These are phyloP conservation scores for Anthonomus grandis DNA, from an alignment of 1,140 invertebrate genomes.

Conservation along the genomic window DNA sequence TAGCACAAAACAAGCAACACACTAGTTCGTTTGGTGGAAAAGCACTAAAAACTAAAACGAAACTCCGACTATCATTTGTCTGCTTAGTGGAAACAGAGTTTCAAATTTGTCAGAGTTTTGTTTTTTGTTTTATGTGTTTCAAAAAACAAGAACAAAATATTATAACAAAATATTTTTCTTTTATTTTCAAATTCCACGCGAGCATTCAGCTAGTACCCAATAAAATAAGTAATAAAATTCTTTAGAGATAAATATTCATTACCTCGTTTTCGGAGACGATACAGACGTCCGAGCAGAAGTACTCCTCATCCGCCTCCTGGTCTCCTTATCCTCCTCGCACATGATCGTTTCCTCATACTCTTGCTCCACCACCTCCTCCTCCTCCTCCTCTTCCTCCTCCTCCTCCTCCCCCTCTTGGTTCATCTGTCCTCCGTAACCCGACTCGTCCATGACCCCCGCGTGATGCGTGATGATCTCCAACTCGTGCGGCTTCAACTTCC, in stretches of 20 bases:
- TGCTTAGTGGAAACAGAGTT: too few species aligned
- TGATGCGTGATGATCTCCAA: conserved; percentile 49
- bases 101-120: too few species aligned
- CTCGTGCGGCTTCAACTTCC: conserved; percentile 67
- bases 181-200: too few species aligned
- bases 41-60: too few species aligned
- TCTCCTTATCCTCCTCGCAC: conserved; percentile 48
- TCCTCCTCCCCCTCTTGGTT: conserved; percentile 48
- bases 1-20: too few species aligned
- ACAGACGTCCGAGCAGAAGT: conserved; percentile 16
- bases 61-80: too few species aligned
- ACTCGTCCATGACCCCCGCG: conserved; percentile 30
- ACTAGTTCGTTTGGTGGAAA: too few species aligned
- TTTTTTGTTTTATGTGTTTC: too few species aligned
- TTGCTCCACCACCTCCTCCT: conserved; percentile 36
- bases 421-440: conserved; percentile 19
- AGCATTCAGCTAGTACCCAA: too few species aligned
- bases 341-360: conserved; percentile 5
- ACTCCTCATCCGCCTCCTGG: conserved; percentile 22
- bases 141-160: too few species aligned
- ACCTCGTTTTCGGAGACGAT: conserved; percentile 24
- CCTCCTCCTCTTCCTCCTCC: conserved; percentile 21
- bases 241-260: conserved; percentile 7
- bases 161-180: too few species aligned
- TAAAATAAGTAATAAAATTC: too few species aligned